Percentiles rank a stretch among this genome's conserved stretches.
Conservation (phyloP, 2,797 vertebrate genomes). For the Phalloptychus januarius region DNA sequence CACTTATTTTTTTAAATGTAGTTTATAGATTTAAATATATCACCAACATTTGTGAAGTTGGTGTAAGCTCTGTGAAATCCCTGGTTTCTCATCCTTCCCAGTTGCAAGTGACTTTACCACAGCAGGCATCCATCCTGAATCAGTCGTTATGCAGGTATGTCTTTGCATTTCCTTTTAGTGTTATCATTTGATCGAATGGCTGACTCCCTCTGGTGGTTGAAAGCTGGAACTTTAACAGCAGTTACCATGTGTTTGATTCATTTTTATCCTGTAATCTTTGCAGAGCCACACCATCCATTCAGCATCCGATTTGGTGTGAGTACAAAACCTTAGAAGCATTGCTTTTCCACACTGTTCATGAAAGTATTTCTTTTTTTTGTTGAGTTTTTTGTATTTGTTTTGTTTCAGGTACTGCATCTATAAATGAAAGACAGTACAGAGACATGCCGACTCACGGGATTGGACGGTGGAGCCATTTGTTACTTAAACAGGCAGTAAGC, state of each 20-base stretch:
- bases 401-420: slow-evolving; percentile 27
- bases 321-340: background rate
- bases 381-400: background rate
- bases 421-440: slow-evolving; percentile 78
- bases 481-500: slow-evolving; percentile 77
- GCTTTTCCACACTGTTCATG: background rate
- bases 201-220: background rate
- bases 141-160: slow-evolving; percentile 59
- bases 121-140: slow-evolving; percentile 44
- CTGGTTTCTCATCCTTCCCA: slow-evolving; percentile 4
- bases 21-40: background rate
- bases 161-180: background rate
- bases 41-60: background rate
- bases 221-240: background rate
- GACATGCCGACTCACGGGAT: slow-evolving; percentile 87
- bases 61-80: background rate
- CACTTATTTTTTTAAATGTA: background rate
- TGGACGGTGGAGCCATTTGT: slow-evolving; percentile 85
- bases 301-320: slow-evolving; percentile 55
- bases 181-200: background rate
- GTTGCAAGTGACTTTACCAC: slow-evolving; percentile 59
- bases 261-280: slow-evolving; percentile 4
- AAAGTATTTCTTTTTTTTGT: too few species aligned
- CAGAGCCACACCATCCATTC: slow-evolving; percentile 44
- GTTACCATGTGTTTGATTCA: background rate